Conservation (phyloP, 2,113 vertebrate genomes). For the Gymnogyps californianus region DNA sequence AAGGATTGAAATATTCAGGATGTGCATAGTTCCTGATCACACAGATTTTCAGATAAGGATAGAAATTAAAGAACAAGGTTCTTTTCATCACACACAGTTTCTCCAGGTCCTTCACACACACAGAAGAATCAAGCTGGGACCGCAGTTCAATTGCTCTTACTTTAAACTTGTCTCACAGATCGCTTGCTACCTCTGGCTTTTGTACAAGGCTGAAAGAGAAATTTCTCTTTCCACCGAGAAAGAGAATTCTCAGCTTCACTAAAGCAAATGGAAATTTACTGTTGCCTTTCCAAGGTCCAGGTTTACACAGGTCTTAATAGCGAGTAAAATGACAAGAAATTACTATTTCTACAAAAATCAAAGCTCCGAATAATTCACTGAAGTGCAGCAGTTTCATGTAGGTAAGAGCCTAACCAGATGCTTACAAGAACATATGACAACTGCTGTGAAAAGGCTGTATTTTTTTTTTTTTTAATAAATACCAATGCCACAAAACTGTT, state of each 20-base stretch:
- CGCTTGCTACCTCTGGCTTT: background rate
- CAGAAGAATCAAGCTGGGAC: background rate
- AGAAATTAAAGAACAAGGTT: background rate
- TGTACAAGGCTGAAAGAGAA: background rate
- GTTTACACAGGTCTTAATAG: background rate
- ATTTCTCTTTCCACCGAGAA: background rate
- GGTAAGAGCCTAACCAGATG: background rate
- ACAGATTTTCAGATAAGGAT: background rate
- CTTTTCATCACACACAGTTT: background rate
- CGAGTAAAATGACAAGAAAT: background rate
- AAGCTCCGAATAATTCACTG: background rate
- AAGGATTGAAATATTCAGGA: background rate
- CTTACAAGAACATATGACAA: background rate
- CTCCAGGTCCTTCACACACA: background rate
- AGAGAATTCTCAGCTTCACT: background rate
- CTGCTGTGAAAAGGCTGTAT: background rate
- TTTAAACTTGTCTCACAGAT: background rate
- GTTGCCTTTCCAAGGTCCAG: background rate
- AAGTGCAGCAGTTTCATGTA: background rate
- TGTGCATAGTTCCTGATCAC: background rate
- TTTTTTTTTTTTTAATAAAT: background rate
- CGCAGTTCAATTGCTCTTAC: background rate
- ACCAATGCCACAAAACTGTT: background rate
- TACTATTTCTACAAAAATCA: background rate
- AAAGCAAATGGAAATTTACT: background rate